Evolutionary conservation across 2,888 invertebrate genomes (phyloP).

Genomic region (Subacronicta megacephala): DNA sequence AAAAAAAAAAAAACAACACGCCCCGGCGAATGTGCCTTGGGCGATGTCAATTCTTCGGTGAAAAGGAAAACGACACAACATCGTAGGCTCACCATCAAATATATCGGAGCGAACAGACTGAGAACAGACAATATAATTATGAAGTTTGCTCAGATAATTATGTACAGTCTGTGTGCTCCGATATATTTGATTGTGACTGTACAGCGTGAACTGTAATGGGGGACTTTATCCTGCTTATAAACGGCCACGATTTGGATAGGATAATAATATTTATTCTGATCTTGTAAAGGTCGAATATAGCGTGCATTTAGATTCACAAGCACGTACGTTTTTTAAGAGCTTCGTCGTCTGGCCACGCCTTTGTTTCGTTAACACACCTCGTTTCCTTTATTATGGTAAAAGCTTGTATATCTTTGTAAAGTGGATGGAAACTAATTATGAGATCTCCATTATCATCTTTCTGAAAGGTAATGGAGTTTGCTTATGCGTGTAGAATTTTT

Average conservation of each 20-base stretch:
- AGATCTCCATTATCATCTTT: slow-evolving; percentile 19
- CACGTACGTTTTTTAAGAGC: slow-evolving; percentile 34
- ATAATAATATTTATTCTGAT: slow-evolving; percentile 32
- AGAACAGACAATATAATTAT: no score
- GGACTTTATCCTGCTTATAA: no score
- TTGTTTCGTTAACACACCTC: slow-evolving; percentile 37
- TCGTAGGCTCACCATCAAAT: no score
- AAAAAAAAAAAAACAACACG: no score
- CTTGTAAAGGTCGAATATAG: slow-evolving; percentile 9
- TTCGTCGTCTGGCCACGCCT: slow-evolving; percentile 18
- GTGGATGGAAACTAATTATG: slow-evolving; percentile 28
- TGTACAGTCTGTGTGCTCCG: no score
- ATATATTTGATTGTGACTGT: no score
- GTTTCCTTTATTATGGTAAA: slow-evolving; percentile 21
- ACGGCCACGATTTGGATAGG: slow-evolving; percentile 6
- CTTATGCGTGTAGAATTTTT: slow-evolving; percentile 19
- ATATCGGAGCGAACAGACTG: no score
- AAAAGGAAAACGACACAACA: no score
- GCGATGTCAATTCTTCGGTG: no score
- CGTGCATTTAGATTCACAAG: slow-evolving; percentile 23
- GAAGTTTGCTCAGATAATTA: no score
- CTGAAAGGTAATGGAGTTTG: slow-evolving; percentile 17
- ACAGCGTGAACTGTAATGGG: no score
- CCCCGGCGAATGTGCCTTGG: no score
- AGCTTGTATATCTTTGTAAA: slow-evolving; percentile 27